phyloP scores from a whole-genome alignment of 64 coral and sea anemone species.

The Trachythela sp. region DNA sequence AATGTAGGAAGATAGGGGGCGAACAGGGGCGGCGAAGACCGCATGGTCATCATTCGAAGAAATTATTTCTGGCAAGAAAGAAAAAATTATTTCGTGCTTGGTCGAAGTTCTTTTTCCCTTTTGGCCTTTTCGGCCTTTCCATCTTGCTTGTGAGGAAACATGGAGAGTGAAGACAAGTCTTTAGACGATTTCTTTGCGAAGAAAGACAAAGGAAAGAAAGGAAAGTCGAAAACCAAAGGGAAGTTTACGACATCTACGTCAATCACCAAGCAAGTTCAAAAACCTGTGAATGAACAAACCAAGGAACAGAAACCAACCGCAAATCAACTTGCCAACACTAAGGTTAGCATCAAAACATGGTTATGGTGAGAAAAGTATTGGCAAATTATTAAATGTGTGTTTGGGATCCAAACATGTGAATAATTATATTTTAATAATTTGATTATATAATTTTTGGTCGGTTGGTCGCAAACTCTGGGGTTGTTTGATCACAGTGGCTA shows the following conservation, averaged over 20 bases:
- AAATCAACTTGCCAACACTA: not conserved
- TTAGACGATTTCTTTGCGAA: constrained; percentile 99
- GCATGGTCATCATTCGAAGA: not conserved
- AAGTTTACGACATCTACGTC: constrained; percentile 88
- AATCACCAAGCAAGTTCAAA: constrained; percentile 97
- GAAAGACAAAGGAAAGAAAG: constrained; percentile 96
- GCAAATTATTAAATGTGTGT: too few relatives aligned
- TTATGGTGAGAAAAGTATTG: too few relatives aligned
- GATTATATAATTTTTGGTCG: too few relatives aligned
- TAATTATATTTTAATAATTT: too few relatives aligned
- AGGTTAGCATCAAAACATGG: not conserved
- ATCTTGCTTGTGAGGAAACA: constrained; percentile 69
- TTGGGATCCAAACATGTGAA: too few relatives aligned
- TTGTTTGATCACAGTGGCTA: too few relatives aligned
- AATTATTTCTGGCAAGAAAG: not conserved
- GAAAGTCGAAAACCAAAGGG: constrained; percentile 73
- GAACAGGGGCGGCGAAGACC: not conserved
- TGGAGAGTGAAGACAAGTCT: constrained; percentile 89
- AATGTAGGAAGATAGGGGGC: not conserved
- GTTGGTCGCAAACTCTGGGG: too few relatives aligned
- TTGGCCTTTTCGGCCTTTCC: constrained; percentile 63
- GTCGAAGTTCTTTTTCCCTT: constrained; percentile 4
- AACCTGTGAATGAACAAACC: constrained; percentile 57
- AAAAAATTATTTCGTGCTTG: not conserved
- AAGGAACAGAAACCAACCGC: constrained; percentile 60